A percentile compares a stretch with the other conserved stretches of the same genome.
These are phyloP conservation scores for Cryptotermes secundus DNA, from an alignment of 1,140 invertebrate genomes.

Conservation along the genomic window DNA sequence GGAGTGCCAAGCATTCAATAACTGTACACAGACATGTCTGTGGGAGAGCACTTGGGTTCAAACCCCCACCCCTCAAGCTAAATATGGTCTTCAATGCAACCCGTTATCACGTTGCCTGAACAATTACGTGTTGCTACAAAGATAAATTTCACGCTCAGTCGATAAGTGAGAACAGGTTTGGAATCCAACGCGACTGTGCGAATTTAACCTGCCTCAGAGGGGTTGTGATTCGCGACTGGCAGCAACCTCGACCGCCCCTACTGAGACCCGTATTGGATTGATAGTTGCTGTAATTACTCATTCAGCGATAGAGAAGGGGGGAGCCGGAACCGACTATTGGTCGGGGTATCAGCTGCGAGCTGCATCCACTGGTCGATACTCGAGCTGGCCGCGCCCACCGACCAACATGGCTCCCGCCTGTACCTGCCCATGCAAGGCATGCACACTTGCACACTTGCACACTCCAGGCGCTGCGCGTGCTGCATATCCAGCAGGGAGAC, in stretches of 20 bases:
- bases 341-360: background rate
- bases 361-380: slow-evolving; percentile 8
- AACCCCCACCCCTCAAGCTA: too few species aligned
- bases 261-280: background rate
- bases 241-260: background rate
- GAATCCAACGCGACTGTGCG: too few species aligned
- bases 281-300: background rate
- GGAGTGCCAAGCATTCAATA: too few species aligned
- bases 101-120: too few species aligned
- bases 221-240: too few species aligned
- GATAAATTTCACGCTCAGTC: too few species aligned
- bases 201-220: too few species aligned
- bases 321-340: background rate
- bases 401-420: background rate
- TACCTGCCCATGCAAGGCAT: background rate
- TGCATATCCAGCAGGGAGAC: background rate
- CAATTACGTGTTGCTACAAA: too few species aligned
- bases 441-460: background rate
- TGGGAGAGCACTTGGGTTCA: too few species aligned
- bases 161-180: too few species aligned
- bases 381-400: background rate
- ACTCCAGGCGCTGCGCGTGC: background rate
- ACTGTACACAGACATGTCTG: too few species aligned
- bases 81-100: too few species aligned
- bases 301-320: background rate